Conservation (phyloP, 2,888 invertebrate species). For the Hypolimnas misippus region DNA sequence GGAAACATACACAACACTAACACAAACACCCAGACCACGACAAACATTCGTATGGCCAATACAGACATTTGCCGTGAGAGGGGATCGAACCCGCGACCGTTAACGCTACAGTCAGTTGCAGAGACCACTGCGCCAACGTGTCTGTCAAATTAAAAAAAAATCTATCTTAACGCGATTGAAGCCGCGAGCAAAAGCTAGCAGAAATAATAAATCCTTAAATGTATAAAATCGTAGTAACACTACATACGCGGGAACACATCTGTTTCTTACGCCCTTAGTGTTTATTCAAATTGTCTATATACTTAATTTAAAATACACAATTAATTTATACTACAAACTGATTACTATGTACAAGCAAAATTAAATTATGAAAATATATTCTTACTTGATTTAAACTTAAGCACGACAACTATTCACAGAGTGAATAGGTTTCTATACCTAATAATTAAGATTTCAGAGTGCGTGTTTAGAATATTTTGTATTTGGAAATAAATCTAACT, state of each 20-base stretch:
- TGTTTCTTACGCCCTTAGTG: slow-evolving; percentile 41
- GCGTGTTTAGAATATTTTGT: background rate
- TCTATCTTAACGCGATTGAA: no score
- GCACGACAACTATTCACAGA: background rate
- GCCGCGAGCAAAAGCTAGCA: no score
- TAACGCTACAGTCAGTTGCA: no score
- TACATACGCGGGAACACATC: slow-evolving; percentile 35
- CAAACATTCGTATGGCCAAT: no score
- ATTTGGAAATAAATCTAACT: no score
- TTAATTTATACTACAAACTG: slow-evolving; percentile 7
- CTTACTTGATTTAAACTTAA: background rate
- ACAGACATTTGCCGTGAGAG: no score
- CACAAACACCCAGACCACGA: no score
- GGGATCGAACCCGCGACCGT: no score
- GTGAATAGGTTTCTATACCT: background rate
- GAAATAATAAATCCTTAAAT: background rate
- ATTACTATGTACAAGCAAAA: background rate
- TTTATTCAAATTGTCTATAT: slow-evolving; percentile 36
- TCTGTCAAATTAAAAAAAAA: no score
- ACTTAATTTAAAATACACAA: slow-evolving; percentile 18
- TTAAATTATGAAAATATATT: slow-evolving; percentile 9
- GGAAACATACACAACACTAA: no score
- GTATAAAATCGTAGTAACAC: slow-evolving; percentile 15
- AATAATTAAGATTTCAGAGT: background rate
- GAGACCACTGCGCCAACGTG: no score